Conservation (phyloP, 2,797 vertebrate species). For the Gambelia wislizenii region DNA sequence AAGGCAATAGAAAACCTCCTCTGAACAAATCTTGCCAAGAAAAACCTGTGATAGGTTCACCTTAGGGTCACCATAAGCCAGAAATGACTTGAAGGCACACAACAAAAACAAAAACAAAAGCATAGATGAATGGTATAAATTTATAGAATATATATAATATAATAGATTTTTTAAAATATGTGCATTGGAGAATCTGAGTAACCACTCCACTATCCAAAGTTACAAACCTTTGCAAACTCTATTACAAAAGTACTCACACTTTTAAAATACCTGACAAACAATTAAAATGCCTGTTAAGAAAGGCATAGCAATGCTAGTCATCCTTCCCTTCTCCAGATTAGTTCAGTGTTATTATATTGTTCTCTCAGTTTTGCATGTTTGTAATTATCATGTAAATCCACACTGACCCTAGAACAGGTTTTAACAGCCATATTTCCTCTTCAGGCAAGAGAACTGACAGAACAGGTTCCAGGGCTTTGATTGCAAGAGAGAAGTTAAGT, state of each 20-base stretch:
- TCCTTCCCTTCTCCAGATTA: slow-evolving; percentile 7
- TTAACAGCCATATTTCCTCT: slow-evolving; percentile 63
- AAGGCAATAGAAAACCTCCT: too few species aligned
- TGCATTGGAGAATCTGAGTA: background rate
- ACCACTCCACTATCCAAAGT: background rate
- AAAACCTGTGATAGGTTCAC: too few species aligned
- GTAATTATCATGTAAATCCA: slow-evolving; percentile 50
- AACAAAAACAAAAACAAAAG: too few species aligned
- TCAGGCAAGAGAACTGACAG: slow-evolving; percentile 50
- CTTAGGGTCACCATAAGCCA: too few species aligned
- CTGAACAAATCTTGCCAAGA: too few species aligned
- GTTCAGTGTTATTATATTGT: slow-evolving; percentile 8
- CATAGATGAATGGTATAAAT: too few species aligned
- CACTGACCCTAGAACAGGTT: slow-evolving; percentile 71
- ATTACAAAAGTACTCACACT: background rate
- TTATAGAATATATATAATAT: too few species aligned
- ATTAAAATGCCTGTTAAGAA: background rate
- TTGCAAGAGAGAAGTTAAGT: slow-evolving; percentile 31
- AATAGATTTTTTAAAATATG: too few species aligned
- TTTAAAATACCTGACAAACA: background rate
- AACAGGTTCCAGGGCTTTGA: slow-evolving; percentile 69
- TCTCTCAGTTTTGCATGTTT: slow-evolving; percentile 52
- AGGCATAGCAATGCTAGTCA: background rate
- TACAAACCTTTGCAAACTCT: background rate
- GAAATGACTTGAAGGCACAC: too few species aligned